Evolutionary conservation across 2,797 vertebrate species (phyloP).

Genomic region (Meda fulgida): DNA sequence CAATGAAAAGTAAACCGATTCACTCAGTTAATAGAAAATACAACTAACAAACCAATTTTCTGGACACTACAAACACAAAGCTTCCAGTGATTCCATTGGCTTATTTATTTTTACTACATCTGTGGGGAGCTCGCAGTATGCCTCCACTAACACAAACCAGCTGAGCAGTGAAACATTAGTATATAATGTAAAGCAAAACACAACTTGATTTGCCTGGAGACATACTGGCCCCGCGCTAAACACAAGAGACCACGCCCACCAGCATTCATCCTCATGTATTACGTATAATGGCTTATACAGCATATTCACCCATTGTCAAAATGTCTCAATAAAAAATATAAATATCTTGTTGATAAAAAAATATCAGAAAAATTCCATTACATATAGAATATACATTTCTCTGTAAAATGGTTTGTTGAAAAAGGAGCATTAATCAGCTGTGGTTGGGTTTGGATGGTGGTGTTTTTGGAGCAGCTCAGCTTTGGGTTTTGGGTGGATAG

Average conservation of each 20-base stretch:
- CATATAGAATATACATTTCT: conserved; percentile 55
- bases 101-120: conserved; percentile 40
- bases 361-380: conserved; percentile 58
- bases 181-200: conserved; percentile 11
- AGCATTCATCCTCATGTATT: not conserved
- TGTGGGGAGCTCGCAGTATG: not conserved
- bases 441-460: not conserved
- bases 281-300: conserved; percentile 29
- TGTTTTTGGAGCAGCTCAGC: conserved; percentile 26
- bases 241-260: not conserved
- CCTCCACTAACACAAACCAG: not conserved
- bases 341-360: conserved; percentile 62
- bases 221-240: not conserved
- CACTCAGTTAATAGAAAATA: not conserved
- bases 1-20: not conserved
- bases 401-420: conserved; percentile 53
- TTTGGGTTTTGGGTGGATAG: conserved; percentile 29
- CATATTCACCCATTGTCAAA: conserved; percentile 22
- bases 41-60: not conserved
- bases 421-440: conserved; percentile 16
- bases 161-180: conserved; percentile 23
- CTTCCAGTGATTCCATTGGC: not conserved
- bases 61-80: conserved; percentile 10
- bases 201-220: conserved; percentile 32
- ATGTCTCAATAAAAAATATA: conserved; percentile 62